phyloP scores from a whole-genome alignment of 2,113 vertebrate species.

The Nettapus auritus region DNA sequence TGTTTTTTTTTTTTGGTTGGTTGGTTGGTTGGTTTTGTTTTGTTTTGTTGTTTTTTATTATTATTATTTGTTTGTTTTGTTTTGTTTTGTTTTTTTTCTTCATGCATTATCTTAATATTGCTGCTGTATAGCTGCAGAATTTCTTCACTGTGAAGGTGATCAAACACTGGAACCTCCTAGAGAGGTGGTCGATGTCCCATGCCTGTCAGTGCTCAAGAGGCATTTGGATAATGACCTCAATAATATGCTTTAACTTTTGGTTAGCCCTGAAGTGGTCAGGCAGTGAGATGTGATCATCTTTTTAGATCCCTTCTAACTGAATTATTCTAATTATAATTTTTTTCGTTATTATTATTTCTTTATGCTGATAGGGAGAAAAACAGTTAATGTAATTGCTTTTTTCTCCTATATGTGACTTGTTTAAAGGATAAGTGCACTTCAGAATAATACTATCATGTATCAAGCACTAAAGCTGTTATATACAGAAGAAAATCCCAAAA shows the following conservation, averaged over 20 bases:
- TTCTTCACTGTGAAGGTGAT: neutral
- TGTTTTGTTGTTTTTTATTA: too few species aligned
- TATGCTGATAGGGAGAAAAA: neutral
- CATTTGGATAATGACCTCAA: neutral
- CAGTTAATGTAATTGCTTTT: neutral
- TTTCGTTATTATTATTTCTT: neutral
- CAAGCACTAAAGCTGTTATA: neutral
- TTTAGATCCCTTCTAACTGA: neutral
- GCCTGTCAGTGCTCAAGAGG: neutral
- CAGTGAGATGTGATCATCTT: neutral
- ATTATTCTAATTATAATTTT: neutral
- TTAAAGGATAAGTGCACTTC: neutral
- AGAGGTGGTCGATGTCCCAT: neutral
- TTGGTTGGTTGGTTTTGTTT: neutral
- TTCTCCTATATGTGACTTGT: neutral
- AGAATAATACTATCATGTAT: neutral
- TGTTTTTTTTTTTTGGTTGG: neutral
- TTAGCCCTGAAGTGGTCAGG: neutral
- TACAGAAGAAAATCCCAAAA: neutral
- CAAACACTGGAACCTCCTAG: neutral
- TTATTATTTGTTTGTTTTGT: too few species aligned
- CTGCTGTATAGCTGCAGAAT: neutral
- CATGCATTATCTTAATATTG: neutral
- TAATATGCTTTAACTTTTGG: neutral
- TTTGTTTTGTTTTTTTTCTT: neutral